phyloP scores from a whole-genome alignment of 2,113 vertebrate genomes.

The Polypterus bichir region DNA sequence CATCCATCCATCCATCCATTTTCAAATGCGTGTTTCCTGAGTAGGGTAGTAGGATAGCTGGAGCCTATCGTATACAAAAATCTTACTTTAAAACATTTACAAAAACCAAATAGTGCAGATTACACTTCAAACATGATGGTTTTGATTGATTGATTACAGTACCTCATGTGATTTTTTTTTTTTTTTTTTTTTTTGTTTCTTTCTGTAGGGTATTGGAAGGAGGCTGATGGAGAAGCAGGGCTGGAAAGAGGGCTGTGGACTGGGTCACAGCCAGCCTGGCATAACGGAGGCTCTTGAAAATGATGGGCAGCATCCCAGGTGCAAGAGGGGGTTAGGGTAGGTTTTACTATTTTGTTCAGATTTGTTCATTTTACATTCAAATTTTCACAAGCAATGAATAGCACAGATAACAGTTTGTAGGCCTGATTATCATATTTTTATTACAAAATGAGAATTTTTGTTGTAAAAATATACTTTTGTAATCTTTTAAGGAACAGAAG shows the following conservation, averaged over 20 bases:
- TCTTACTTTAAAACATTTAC: too few species aligned
- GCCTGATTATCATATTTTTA: background rate
- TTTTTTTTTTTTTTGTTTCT: too few species aligned
- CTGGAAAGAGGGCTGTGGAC: conserved; percentile 79
- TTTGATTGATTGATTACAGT: too few species aligned
- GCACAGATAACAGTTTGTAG: background rate
- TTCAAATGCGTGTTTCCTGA: too few species aligned
- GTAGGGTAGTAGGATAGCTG: too few species aligned
- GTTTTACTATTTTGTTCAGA: conserved; percentile 20
- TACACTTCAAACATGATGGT: too few species aligned
- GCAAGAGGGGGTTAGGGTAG: conserved; percentile 91
- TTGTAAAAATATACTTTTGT: too few species aligned
- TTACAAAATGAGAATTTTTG: background rate
- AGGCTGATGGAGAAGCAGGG: conserved; percentile 87
- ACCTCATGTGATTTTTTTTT: too few species aligned
- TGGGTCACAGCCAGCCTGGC: conserved; percentile 66
- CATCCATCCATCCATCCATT: too few species aligned
- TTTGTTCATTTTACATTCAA: background rate
- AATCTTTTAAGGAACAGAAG: too few species aligned
- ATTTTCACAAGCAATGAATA: background rate
- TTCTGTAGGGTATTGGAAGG: conserved; percentile 73
- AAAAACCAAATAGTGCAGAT: too few species aligned
- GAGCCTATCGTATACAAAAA: too few species aligned
- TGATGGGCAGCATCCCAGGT: conserved; percentile 82
- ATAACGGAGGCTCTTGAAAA: conserved; percentile 72